Evolutionary conservation across 2,888 invertebrate genomes (phyloP), one percentile per base, ranked within the genome.

Genomic region (Calliopum simillimum): DNA sequence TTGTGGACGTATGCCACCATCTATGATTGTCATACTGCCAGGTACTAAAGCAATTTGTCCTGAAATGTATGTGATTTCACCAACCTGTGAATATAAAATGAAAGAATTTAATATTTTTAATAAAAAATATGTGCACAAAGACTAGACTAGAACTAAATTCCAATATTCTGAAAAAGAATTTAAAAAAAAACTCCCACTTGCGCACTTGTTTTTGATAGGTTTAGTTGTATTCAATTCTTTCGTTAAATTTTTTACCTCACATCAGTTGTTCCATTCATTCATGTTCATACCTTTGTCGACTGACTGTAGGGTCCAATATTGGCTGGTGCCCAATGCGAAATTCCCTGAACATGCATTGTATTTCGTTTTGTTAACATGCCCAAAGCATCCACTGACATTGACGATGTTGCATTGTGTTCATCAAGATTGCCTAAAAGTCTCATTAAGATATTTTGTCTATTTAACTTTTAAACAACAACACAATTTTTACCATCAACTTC

Each of bases 301-400:
- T 98, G 98, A 83, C 97, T 97, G 84, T 98, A 98, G 6, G 98
- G 97, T 58, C 97, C 98, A 79, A 98, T 97, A 84, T 96, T 97
- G 72, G 97, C 97, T 0, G 98, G 97, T n/a, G 97, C 97, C 98
- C 98, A 98, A 85, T 98, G 97, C 41, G 97, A 97, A 79, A 97
- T 91, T 73, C 97, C 94, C 87, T 97, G 97, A 51, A 98, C 97
- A 84, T 98, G 97, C 94, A 97, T 94, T 8, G 94, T 94, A 74
- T 92, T 89, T 72, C 94, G 89, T 77, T 89, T 89, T 70, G 78
- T 77, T 44, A 78, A 74, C 19, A 62, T 43, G 55, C 62, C 53
- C 16, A 62, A 64, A 33, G 47, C 41, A 49, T 16, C 64, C 14
- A 47, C 43, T 16, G 56, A 66, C 66, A 5, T 58, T 56, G 25